phyloP scores from a whole-genome alignment of 2,888 invertebrate species.

The Rotaria socialis region DNA sequence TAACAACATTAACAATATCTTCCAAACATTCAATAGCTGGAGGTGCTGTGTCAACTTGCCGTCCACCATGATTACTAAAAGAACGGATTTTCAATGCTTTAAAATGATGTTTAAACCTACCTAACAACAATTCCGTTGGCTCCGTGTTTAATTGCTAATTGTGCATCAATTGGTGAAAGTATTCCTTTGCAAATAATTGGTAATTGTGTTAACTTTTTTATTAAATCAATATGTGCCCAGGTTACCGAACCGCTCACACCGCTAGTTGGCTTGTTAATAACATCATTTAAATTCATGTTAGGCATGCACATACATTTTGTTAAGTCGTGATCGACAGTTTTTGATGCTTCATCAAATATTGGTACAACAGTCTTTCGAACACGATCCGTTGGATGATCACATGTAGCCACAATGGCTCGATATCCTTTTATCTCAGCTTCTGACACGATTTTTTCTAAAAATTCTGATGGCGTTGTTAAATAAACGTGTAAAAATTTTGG shows the following conservation, averaged over 20 bases:
- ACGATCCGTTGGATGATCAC: conserved; percentile 16
- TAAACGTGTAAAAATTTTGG: conserved; percentile 5
- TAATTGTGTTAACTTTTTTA: conserved; percentile 25
- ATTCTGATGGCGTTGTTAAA: background rate
- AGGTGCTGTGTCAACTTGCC: conserved; percentile 43
- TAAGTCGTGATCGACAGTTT: background rate
- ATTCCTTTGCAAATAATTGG: conserved; percentile 43
- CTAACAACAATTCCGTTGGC: background rate
- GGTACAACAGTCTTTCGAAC: background rate
- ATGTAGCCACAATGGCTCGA: background rate
- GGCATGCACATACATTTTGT: background rate
- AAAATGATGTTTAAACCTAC: no score
- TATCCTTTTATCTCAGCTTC: background rate
- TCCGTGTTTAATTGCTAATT: conserved; percentile 40
- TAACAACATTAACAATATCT: background rate
- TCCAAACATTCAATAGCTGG: conserved; percentile 27
- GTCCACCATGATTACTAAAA: conserved; percentile 46
- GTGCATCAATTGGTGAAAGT: conserved; percentile 42
- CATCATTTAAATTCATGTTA: background rate
- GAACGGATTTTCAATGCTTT: background rate
- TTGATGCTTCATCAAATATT: background rate
- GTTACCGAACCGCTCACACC: no score
- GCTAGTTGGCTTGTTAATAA: no score
- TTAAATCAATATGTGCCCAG: no score
- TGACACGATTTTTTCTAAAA: background rate